Conservation (phyloP, 2,888 invertebrate genomes). For the Erebia epiphron region DNA sequence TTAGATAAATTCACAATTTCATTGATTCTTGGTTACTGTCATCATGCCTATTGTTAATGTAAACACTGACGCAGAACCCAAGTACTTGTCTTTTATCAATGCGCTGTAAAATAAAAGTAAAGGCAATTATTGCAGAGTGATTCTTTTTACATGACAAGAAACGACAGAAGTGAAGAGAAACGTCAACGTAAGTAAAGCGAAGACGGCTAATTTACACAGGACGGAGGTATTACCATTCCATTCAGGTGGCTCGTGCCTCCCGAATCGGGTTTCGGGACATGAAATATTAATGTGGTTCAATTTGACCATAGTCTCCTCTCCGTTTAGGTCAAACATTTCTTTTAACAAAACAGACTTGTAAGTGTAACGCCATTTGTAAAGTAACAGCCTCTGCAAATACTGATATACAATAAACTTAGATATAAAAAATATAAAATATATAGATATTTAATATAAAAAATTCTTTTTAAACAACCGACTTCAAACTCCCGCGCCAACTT, state of each 20-base stretch:
- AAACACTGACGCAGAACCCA: background rate
- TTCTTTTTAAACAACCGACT: too few species aligned
- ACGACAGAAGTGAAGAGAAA: constrained; percentile 28
- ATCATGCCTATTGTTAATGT: too few species aligned
- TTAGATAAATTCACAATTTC: too few species aligned
- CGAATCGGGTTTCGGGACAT: constrained; percentile 57
- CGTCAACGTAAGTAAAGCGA: constrained; percentile 22
- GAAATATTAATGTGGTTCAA: constrained; percentile 58
- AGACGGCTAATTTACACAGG: constrained; percentile 42
- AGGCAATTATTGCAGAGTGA: constrained; percentile 12
- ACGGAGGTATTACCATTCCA: constrained; percentile 50
- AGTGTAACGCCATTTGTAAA: too few species aligned
- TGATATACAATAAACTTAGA: too few species aligned
- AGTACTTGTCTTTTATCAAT: background rate
- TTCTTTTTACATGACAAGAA: constrained; percentile 11
- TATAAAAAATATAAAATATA: too few species aligned
- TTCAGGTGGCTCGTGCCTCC: constrained; percentile 49
- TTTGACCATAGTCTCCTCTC: background rate
- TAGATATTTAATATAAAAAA: too few species aligned
- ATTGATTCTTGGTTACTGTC: too few species aligned
- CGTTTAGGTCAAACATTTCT: constrained; percentile 1
- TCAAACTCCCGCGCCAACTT: too few species aligned
- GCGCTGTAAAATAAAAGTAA: background rate
- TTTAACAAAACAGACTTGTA: background rate
- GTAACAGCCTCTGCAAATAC: too few species aligned